Conservation (phyloP, 1,140 invertebrate species). For the Pararge aegeria region DNA sequence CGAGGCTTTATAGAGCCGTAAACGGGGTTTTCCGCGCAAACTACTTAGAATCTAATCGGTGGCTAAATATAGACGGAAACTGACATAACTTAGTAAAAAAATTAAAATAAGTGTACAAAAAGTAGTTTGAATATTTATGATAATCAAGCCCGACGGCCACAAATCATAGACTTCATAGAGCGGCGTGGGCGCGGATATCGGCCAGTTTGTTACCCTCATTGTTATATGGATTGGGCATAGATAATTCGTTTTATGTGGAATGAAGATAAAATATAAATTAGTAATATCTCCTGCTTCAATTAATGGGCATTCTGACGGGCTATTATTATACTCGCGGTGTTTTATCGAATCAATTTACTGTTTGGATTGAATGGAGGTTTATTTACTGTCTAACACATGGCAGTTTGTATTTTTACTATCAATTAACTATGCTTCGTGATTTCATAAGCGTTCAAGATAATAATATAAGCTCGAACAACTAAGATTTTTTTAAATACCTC, state of each 20-base stretch:
- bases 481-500: no score
- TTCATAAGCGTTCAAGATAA: no score
- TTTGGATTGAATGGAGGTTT: conserved; percentile 3
- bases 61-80: no score
- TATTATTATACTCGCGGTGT: background rate
- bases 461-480: no score
- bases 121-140: background rate
- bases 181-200: conserved; percentile 13
- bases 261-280: conserved; percentile 26
- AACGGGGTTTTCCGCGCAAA: no score
- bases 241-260: conserved; percentile 36
- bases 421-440: no score
- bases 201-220: conserved; percentile 20
- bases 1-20: no score
- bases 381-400: conserved; percentile 1
- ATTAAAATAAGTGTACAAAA: no score
- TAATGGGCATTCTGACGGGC: conserved; percentile 7
- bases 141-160: conserved; percentile 7
- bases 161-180: conserved; percentile 5
- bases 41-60: no score
- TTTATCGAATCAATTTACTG: conserved; percentile 14
- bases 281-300: conserved; percentile 6
- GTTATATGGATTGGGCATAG: conserved; percentile 35
- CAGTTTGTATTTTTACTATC: background rate
- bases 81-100: no score